A percentile compares a stretch with the other conserved stretches of the same genome.
Evolutionary conservation across 2,888 invertebrate species (phyloP).

Genomic region (Tenthredo distinguenda): DNA sequence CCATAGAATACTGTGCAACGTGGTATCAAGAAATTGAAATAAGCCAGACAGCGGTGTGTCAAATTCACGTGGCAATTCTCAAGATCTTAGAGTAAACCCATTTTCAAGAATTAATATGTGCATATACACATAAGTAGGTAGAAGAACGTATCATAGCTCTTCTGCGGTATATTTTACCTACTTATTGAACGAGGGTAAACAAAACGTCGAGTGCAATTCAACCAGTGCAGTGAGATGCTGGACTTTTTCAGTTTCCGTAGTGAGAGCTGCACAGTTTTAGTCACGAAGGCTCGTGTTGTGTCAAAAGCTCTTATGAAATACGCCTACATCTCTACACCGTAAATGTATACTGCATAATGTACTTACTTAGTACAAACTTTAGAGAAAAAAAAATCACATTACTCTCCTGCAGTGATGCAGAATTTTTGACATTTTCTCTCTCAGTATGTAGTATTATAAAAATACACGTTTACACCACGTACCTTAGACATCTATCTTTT

Average conservation of each 20-base stretch:
- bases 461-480: not conserved
- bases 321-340: not conserved
- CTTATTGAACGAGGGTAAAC: not conserved
- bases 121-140: not conserved
- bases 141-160: not conserved
- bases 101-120: not conserved
- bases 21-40: not conserved
- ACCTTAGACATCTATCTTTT: not conserved
- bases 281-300: not conserved
- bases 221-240: constrained; percentile 11
- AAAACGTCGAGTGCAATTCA: not conserved
- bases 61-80: constrained; percentile 4
- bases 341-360: not conserved
- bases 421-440: not conserved
- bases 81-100: not conserved
- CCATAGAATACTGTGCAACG: not conserved
- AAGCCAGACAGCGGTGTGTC: not conserved
- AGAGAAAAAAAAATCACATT: not conserved
- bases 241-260: not conserved
- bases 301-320: constrained; percentile 1
- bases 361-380: not conserved
- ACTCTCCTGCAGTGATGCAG: not conserved
- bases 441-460: not conserved
- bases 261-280: not conserved
- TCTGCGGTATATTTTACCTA: constrained; percentile 10